Percentiles rank a stretch among this genome's conserved stretches.
phyloP scores from a whole-genome alignment of 2,797 vertebrate genomes.

The Nothura maculosa region DNA sequence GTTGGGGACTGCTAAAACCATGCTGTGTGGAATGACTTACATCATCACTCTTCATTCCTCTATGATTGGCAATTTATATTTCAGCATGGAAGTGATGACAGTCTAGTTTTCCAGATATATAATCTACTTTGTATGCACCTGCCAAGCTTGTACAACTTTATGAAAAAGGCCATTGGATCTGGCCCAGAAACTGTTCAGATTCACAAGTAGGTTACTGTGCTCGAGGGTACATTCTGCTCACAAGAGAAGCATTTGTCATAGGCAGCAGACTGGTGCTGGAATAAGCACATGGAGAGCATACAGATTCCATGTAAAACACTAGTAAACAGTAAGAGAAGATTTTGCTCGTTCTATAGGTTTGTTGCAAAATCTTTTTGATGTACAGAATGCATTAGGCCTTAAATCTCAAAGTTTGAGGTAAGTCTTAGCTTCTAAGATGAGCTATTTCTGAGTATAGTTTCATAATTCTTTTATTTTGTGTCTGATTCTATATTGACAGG shows the following conservation, averaged over 20 bases:
- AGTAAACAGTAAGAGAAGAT: neutral
- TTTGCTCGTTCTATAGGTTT: neutral
- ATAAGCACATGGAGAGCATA: neutral
- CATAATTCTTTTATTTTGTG: neutral
- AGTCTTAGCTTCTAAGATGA: neutral
- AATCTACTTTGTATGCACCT: neutral
- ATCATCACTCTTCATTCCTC: neutral
- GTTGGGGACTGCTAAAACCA: slow-evolving; percentile 24
- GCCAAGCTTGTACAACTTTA: neutral
- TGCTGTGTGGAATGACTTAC: neutral
- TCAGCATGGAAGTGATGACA: neutral
- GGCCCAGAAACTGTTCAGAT: neutral
- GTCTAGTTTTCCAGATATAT: neutral
- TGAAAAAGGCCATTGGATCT: neutral
- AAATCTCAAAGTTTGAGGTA: neutral
- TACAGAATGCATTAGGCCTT: neutral
- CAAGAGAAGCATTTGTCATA: neutral
- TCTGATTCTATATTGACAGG: neutral
- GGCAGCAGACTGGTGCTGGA: neutral
- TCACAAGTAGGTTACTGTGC: neutral
- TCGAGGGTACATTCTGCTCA: neutral
- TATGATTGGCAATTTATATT: slow-evolving; percentile 13
- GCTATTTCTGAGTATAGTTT: neutral
- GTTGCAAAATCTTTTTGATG: neutral
- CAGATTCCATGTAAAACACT: neutral